Percentiles rank a stretch among this genome's conserved stretches.
These are phyloP conservation scores for Lutjanus erythropterus DNA, from an alignment of 2,113 vertebrate species.

Conservation along the genomic window DNA sequence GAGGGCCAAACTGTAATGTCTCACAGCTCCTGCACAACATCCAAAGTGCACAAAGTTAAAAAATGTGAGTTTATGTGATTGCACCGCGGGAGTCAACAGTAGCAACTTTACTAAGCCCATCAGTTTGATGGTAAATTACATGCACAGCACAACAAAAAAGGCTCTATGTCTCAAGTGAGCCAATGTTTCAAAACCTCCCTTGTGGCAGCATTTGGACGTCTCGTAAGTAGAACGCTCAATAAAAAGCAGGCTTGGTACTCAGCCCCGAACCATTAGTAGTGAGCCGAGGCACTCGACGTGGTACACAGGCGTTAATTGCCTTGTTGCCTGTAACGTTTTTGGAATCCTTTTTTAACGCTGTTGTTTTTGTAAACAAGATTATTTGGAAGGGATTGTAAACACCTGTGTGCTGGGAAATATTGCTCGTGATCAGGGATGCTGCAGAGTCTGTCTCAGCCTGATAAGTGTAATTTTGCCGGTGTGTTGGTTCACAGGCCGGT, in stretches of 20 bases:
- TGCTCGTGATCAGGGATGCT: slow-evolving; percentile 49
- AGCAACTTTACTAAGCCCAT: slow-evolving; percentile 65
- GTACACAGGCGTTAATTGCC: slow-evolving; percentile 77
- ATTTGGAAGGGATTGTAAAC: slow-evolving; percentile 74
- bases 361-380: slow-evolving; percentile 72
- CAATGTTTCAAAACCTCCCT: slow-evolving; percentile 73
- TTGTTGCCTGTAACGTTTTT: slow-evolving; percentile 61
- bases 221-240: slow-evolving; percentile 71
- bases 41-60: slow-evolving; percentile 37
- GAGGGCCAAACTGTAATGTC: slow-evolving; percentile 26
- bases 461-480: slow-evolving; percentile 58
- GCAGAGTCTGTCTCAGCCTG: slow-evolving; percentile 48
- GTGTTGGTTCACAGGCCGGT: slow-evolving; percentile 46
- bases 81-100: slow-evolving; percentile 68
- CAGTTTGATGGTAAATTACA: slow-evolving; percentile 75
- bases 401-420: slow-evolving; percentile 76
- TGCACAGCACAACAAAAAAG: slow-evolving; percentile 69
- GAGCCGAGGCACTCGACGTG: slow-evolving; percentile 55
- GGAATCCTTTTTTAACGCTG: slow-evolving; percentile 37
- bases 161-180: slow-evolving; percentile 57
- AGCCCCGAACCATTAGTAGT: slow-evolving; percentile 76
- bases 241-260: slow-evolving; percentile 75
- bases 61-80: slow-evolving; percentile 61
- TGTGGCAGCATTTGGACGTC: slow-evolving; percentile 77
- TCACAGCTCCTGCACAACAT: slow-evolving; percentile 44